Conservation (phyloP, 2,888 invertebrate genomes). For the Deilephila porcellus region DNA sequence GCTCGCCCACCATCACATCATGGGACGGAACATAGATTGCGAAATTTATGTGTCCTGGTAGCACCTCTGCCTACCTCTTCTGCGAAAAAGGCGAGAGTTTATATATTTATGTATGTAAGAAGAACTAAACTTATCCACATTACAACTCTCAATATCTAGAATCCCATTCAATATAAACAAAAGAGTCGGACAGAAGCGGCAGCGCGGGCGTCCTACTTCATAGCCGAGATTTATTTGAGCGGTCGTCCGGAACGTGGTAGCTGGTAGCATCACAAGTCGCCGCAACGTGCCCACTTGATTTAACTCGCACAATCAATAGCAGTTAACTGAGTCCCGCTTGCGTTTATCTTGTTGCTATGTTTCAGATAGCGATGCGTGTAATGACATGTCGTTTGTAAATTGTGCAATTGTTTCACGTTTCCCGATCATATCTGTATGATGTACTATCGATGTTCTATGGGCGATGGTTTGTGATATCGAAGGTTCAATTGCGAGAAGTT, state of each 20-base stretch:
- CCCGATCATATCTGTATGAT: not conserved
- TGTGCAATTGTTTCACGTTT: slow-evolving; percentile 5
- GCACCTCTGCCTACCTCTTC: too few relatives aligned
- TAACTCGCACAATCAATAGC: slow-evolving; percentile 72
- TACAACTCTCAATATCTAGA: not conserved
- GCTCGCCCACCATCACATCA: too few relatives aligned
- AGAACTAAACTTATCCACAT: not conserved
- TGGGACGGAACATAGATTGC: too few relatives aligned
- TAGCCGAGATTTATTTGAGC: slow-evolving; percentile 31
- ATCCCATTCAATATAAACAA: not conserved
- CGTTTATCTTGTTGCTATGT: slow-evolving; percentile 41
- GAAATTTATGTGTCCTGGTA: too few relatives aligned
- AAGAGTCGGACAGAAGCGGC: not conserved
- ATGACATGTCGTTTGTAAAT: not conserved
- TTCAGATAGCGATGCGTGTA: slow-evolving; percentile 20
- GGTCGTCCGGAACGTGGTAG: slow-evolving; percentile 13
- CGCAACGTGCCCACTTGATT: slow-evolving; percentile 66
- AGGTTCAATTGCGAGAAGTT: too few relatives aligned
- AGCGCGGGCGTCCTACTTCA: slow-evolving; percentile 1
- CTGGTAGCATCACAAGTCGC: slow-evolving; percentile 29
- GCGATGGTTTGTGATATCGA: not conserved
- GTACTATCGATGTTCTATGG: not conserved
- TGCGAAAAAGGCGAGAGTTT: too few relatives aligned
- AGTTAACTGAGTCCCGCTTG: slow-evolving; percentile 39
- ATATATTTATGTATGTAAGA: too few relatives aligned